Conservation (phyloP, 2,797 vertebrate species). For the Pitangus sulphuratus region DNA sequence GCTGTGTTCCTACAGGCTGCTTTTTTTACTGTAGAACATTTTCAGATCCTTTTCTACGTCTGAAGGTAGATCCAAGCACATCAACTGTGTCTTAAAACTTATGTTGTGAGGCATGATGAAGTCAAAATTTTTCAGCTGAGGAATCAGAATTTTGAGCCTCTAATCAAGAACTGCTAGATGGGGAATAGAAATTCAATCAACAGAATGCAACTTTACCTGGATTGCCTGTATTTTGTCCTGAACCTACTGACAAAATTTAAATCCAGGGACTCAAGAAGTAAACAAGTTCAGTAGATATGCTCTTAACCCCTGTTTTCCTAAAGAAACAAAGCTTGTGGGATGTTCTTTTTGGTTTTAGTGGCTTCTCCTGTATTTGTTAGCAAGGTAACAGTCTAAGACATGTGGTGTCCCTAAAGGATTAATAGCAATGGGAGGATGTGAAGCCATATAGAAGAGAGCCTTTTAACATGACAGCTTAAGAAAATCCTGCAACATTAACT, state of each 20-base stretch:
- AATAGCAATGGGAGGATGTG: neutral
- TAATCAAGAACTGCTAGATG: neutral
- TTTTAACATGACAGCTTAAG: neutral
- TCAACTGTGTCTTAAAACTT: neutral
- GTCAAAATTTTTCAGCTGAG: neutral
- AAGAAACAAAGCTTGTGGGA: neutral
- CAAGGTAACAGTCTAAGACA: neutral
- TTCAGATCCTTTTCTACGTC: neutral
- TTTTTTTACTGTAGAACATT: neutral
- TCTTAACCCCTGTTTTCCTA: neutral
- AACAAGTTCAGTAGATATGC: accelerated
- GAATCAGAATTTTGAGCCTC: neutral
- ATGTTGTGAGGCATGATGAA: neutral
- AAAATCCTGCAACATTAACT: neutral
- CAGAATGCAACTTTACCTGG: neutral
- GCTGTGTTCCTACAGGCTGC: neutral
- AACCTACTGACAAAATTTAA: neutral
- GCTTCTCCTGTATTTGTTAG: neutral
- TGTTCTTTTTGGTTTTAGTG: too few species aligned
- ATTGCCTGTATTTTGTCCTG: neutral
- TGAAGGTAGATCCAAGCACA: neutral
- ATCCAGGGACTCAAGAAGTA: neutral
- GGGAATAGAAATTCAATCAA: neutral
- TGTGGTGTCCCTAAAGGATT: neutral
- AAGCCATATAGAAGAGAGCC: neutral